phyloP scores from a whole-genome alignment of 2,888 invertebrate genomes.

The Chaetogeoica ovagalla region DNA sequence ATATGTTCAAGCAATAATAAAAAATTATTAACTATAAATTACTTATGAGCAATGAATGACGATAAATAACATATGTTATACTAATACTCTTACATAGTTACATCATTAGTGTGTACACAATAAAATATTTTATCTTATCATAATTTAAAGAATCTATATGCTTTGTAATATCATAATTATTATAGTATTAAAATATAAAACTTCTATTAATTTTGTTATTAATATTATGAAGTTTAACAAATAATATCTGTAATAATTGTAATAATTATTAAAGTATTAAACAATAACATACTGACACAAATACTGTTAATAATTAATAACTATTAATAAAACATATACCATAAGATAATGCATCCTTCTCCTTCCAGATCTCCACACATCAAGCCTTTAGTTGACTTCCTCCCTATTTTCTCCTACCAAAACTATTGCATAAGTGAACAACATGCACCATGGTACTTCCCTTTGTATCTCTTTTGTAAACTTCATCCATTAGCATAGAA shows the following conservation, averaged over 20 bases:
- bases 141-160: neutral
- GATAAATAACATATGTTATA: neutral
- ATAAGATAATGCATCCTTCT: no score
- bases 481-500: no score
- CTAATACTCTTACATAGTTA: neutral
- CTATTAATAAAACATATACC: neutral
- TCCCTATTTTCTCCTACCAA: no score
- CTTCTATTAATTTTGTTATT: neutral
- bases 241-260: neutral
- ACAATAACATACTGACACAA: neutral
- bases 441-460: no score
- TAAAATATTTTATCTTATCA: slow-evolving; percentile 1
- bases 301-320: neutral
- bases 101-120: neutral
- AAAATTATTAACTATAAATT: neutral
- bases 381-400: no score
- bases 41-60: neutral
- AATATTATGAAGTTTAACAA: neutral
- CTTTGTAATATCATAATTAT: neutral
- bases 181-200: neutral
- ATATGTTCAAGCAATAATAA: slow-evolving; percentile 2
- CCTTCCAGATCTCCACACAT: no score
- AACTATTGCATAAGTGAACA: no score
- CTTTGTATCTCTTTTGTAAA: no score
- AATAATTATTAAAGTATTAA: neutral